Evolutionary conservation across 2,113 vertebrate species (phyloP), one percentile per base, ranked within the genome.

Genomic region (Machaerirhynchus nigripectus): DNA sequence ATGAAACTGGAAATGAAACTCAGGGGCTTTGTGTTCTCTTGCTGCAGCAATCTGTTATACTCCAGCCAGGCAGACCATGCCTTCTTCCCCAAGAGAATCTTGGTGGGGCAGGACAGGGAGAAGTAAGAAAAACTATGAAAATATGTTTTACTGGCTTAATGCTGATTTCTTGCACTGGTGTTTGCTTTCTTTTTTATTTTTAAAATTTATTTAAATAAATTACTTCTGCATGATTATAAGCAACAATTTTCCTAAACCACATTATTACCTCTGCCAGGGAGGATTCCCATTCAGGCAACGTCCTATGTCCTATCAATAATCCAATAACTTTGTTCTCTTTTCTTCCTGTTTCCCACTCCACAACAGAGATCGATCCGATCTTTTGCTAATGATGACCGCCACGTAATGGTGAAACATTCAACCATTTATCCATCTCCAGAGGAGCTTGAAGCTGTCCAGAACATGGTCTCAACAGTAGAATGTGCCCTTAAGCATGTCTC

Each of bases 341-440:
- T 26, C 23, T 75, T 81, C 86, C 52, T 49, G 15, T 87, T 94
- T 96, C 68, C 87, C 70, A 13, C 76, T 85, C 40, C 42, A 2
- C 75, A 53, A 95, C 98, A 99, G 99, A 99, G 99, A 98, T 99
- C 99, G 89, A 99, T 99, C 97, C 98, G 99, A 93, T 99, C 99
- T 91, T 99, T 99, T 95, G 99, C 99, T 90, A 99, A 99, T 24
- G 99, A 99, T 97, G 99, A 99, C 98, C 99, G 99, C 97, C 99
- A 99, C 44, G 99, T 99, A 93, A 99, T 99, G 99, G 99, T 99
- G 79, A 99, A 99, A 87, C 99, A 99, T 98, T 99, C 99, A 96
- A 98, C 99, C 95, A 99, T 99, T 95, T 99, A 99, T 97, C 99
- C 99, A 37, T 99, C 99, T 96, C 99, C 99, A 18, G 99, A 99